Evolutionary conservation across 2,113 vertebrate species (phyloP), one percentile per base, ranked within the genome.

Genomic region (Elaphurus davidianus): DNA sequence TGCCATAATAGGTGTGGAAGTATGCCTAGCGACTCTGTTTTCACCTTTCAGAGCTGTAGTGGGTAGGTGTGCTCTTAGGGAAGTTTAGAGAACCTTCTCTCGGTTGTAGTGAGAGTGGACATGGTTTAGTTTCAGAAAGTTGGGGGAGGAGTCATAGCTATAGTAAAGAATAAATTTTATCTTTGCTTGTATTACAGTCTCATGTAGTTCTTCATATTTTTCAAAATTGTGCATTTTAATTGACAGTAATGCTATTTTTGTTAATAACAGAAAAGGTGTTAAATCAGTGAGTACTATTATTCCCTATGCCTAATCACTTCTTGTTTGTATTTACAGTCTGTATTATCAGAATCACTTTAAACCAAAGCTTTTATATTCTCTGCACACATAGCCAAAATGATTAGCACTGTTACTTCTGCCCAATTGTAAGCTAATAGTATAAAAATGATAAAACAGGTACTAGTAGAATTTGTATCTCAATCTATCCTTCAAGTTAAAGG

Each of bases 311-410:
- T 98, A 90, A 96, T 98, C 91, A 97, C 96, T 98, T 98, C 57
- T 96, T 98, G 89, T 98, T 97, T 98, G 96, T 98, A 98, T 97
- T 96, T 82, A 93, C 98, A 98, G 67, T 98, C 83, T 98, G 97
- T 98, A 96, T 98, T 97, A 97, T 97, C 97, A 98, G 87, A 98
- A 98, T 98, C 95, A 96, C 94, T 97, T 87, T 94, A 98, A 98
- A 99, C 99, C 99, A 99, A 99, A 99, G 98, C 98, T 99, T 98
- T 99, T 98, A 85, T 99, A 97, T 97, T 97, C 94, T 91, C 82
- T 98, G 87, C 30, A 82, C 94, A 83, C 89, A 87, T 47, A 98
- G 98, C 98, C 98, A 98, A 98, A 98, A 98, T 94, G 96, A 97
- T 97, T 95, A 98, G 88, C 96, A 95, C 98, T 97, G 93, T 98